Percentiles rank a stretch among this genome's conserved stretches.
Evolutionary conservation across 2,888 invertebrate genomes (phyloP).

Genomic region (Xestia rhomboidea): DNA sequence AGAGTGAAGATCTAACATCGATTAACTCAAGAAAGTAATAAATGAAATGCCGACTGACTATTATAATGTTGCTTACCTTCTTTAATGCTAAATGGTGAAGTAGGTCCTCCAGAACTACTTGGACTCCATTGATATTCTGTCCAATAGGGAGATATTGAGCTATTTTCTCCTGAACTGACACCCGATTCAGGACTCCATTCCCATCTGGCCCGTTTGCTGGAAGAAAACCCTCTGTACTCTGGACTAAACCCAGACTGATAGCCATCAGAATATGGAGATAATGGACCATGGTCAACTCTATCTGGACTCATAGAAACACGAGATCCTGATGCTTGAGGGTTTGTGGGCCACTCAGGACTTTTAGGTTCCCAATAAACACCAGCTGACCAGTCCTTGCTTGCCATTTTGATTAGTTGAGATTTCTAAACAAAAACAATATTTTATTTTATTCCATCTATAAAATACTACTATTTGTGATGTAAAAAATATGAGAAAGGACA

Average conservation of each 20-base stretch:
- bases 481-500: neutral
- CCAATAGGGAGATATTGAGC: slow-evolving; percentile 81
- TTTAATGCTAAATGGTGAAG: slow-evolving; percentile 85
- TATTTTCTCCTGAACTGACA: slow-evolving; percentile 80
- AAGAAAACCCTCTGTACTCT: slow-evolving; percentile 74
- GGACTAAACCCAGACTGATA: slow-evolving; percentile 85
- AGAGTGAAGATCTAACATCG: neutral
- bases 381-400: slow-evolving; percentile 85
- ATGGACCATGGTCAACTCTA: slow-evolving; percentile 75
- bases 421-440: slow-evolving; percentile 71
- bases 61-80: slow-evolving; percentile 75
- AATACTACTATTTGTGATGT: neutral
- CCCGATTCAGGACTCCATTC: slow-evolving; percentile 88
- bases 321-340: slow-evolving; percentile 72
- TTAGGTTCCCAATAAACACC: slow-evolving; percentile 87
- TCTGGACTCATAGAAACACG: slow-evolving; percentile 80
- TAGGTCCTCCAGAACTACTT: slow-evolving; percentile 87
- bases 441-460: neutral
- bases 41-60: neutral
- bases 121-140: slow-evolving; percentile 90
- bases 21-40: neutral
- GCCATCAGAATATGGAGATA: slow-evolving; percentile 84
- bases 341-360: slow-evolving; percentile 83
- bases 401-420: slow-evolving; percentile 82
- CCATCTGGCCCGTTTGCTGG: slow-evolving; percentile 76